These are phyloP conservation scores for Nomada flava DNA, from an alignment of 2,888 invertebrate genomes.

Conservation along the genomic window DNA sequence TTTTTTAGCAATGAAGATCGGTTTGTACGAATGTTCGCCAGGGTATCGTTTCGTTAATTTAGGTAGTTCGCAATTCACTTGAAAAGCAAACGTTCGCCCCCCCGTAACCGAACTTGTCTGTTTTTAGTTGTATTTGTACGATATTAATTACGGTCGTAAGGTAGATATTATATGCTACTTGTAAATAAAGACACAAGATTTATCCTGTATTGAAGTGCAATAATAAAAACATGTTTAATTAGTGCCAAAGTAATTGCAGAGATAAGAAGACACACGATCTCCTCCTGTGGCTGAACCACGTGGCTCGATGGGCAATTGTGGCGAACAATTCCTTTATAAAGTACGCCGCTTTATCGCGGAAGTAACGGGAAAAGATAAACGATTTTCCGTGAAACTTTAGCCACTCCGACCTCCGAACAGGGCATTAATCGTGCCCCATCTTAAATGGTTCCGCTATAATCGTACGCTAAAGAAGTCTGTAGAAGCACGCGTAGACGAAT, in stretches of 20 bases:
- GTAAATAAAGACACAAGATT: conserved; percentile 75
- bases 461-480: conserved; percentile 10
- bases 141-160: conserved; percentile 68
- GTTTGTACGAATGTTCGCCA: background rate
- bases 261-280: conserved; percentile 41
- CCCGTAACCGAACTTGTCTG: conserved; percentile 44
- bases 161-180: conserved; percentile 72
- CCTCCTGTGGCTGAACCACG: background rate
- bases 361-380: conserved; percentile 50
- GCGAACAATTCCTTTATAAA: conserved; percentile 23
- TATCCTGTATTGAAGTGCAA: conserved; percentile 81
- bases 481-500: background rate
- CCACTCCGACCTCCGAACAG: background rate
- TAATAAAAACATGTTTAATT: conserved; percentile 81
- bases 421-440: conserved; percentile 19
- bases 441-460: conserved; percentile 6
- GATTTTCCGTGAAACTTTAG: conserved; percentile 42
- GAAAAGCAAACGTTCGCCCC: conserved; percentile 22
- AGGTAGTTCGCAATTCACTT: conserved; percentile 23
- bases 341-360: conserved; percentile 34
- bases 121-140: conserved; percentile 68
- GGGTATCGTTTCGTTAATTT: conserved; percentile 2
- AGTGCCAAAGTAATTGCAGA: conserved; percentile 79
- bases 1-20: conserved; percentile 37
- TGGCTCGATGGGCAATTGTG: conserved; percentile 4